A percentile compares a stretch with the other conserved stretches of the same genome.
Evolutionary conservation across 2,888 invertebrate species (phyloP).

Genomic region (Periphyllus acericola): DNA sequence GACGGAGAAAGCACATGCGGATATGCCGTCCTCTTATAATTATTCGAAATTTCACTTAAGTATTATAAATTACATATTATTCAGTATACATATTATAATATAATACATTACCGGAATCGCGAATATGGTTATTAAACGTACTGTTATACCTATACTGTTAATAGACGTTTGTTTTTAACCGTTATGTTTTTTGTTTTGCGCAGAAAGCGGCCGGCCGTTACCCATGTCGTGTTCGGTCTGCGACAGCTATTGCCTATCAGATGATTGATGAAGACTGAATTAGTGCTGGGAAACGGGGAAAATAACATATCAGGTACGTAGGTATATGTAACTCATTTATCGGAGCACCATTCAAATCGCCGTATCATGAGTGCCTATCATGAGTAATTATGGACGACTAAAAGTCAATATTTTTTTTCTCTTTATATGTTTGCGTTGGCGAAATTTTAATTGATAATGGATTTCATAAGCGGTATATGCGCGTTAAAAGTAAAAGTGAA

Average conservation of each 20-base stretch:
- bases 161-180: not conserved
- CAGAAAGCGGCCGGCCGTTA: not conserved
- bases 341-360: not conserved
- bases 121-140: no score
- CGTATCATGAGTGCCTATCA: not conserved
- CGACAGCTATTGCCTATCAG: not conserved
- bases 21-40: no score
- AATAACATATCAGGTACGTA: not conserved
- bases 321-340: no score
- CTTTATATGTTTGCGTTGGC: not conserved
- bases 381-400: not conserved
- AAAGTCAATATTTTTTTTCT: not conserved
- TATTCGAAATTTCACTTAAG: no score
- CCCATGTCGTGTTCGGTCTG: not conserved
- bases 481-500: constrained; percentile 21
- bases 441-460: not conserved
- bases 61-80: no score
- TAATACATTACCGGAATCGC: no score
- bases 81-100: no score
- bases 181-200: not conserved
- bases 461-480: not conserved
- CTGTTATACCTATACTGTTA: not conserved
- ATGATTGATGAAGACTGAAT: not conserved
- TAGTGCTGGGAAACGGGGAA: not conserved
- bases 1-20: no score